These are phyloP conservation scores for Sphyrna mokarran DNA, from an alignment of 2,113 vertebrate species.

Conservation along the genomic window DNA sequence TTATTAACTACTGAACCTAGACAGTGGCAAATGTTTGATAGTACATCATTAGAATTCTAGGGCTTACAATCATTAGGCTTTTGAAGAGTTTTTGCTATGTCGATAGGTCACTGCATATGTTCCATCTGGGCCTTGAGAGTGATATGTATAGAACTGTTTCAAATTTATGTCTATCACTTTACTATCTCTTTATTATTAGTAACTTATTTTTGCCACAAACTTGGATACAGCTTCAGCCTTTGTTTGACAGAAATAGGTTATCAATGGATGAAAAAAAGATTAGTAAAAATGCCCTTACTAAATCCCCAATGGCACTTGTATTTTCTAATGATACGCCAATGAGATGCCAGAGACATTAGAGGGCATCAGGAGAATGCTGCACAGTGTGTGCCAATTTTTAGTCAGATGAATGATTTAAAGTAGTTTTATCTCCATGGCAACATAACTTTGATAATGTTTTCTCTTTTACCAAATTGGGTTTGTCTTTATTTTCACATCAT, in stretches of 20 bases:
- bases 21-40: background rate
- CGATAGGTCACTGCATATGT: background rate
- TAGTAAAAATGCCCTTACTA: background rate
- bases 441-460: background rate
- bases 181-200: background rate
- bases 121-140: background rate
- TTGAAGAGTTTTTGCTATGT: background rate
- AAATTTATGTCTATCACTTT: background rate
- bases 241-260: constrained; percentile 21
- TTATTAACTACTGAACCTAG: background rate
- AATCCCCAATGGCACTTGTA: background rate
- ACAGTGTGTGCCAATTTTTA: background rate
- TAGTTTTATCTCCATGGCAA: background rate
- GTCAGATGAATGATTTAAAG: background rate
- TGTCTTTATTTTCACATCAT: background rate
- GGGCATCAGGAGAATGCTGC: background rate
- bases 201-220: background rate
- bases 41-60: background rate
- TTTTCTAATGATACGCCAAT: background rate
- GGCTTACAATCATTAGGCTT: background rate
- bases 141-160: background rate
- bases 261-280: background rate
- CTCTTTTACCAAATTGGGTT: background rate
- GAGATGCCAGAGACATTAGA: background rate
- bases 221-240: background rate